Base-by-base conservation (phyloP, 2,888 invertebrate genomes). In the Lathronympha strigana region DNA sequence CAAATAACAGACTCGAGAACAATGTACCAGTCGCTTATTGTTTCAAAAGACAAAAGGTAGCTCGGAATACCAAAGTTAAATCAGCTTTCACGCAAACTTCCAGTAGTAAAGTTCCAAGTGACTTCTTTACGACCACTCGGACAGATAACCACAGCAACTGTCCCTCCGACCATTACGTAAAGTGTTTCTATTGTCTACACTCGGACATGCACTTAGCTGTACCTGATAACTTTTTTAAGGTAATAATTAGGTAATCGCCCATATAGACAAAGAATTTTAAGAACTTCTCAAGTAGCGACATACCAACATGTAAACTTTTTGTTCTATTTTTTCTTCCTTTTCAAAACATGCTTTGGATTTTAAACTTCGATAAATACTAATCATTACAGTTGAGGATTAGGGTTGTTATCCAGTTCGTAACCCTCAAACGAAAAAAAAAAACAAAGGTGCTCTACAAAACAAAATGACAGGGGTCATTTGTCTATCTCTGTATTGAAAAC, bases 161-260 rank as follows among this genome's bases (percentile, higher is more conserved):
- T 85, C 86, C 82, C 76, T 84, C 79, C 73, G 80, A 76, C 87
- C 88, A 88, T 90, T 88, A 87, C 84, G 78, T 78, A 83, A 85
- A 87, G 83, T 85, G 83, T 81, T 80, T 76, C 84, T 76, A 83
- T 87, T 88, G 88, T 88, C 79, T 79, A 53, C 72, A 72, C 73
- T 45, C 38, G 25, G 60, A 38, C 45, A 36, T 53, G 53, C 25
- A 60, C 61, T 66, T 61, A 66, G 53, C 61, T 58, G 55, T 21
- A 43, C 28, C 54, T 47, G 66, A 61, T 61, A 66, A 60, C 47
- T 53, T 66, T 53, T 64, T 50, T 53, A 47, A 17, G 25, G 54
- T 49, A 66, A 64, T 64, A 38, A 58, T 58, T 51, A 60, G 49
- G 36, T 38, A 66, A 28, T 64, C 58, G 53, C 40, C 43, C 6